These are phyloP conservation scores for Cantharis rustica DNA, from an alignment of 2,888 invertebrate species.

Conservation along the genomic window DNA sequence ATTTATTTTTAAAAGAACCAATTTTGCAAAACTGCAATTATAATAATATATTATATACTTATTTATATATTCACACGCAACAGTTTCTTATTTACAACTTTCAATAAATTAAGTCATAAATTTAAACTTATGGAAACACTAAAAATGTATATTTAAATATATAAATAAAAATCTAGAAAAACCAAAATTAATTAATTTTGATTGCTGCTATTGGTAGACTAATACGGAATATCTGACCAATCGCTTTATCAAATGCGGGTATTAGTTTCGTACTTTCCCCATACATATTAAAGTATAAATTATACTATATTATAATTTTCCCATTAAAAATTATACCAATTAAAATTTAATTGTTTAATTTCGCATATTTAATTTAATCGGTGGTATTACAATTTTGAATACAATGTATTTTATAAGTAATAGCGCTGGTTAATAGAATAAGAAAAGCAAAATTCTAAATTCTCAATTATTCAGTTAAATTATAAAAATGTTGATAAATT, in stretches of 20 bases:
- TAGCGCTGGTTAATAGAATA: too few species aligned
- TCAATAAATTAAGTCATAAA: not conserved
- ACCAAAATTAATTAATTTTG: not conserved
- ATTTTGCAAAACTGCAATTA: not conserved
- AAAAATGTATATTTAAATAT: too few species aligned
- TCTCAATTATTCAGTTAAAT: not conserved
- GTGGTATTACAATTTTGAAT: not conserved
- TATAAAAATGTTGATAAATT: not conserved
- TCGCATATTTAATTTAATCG: not conserved
- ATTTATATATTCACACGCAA: too few species aligned
- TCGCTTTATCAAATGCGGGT: not conserved
- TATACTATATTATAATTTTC: too few species aligned
- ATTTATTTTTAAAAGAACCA: not conserved
- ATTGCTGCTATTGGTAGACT: not conserved
- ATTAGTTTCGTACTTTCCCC: too few species aligned
- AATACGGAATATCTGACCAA: not conserved
- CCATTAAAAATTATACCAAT: too few species aligned
- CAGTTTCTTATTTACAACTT: not conserved
- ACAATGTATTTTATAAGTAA: not conserved
- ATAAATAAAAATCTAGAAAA: too few species aligned
- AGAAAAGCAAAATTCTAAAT: too few species aligned
- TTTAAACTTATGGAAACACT: not conserved
- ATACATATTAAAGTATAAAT: too few species aligned
- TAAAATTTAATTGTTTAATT: not conserved
- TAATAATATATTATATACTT: too few species aligned